Evolutionary conservation across 2,797 vertebrate genomes (phyloP), one percentile per base, ranked within the genome.

Genomic region (Schizopygopsis malacanthus): DNA sequence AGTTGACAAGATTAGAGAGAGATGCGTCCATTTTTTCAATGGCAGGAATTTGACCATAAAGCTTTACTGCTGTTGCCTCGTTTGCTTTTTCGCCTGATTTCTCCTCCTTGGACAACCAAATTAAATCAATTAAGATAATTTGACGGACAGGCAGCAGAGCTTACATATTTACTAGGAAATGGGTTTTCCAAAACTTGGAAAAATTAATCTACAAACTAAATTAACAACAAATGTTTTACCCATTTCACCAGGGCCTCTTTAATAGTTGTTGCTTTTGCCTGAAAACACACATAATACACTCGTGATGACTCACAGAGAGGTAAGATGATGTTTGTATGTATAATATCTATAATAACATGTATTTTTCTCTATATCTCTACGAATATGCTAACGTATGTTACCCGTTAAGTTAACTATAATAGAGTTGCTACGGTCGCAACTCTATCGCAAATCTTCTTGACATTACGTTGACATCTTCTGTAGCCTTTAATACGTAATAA

Each of bases 21-120:
- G 97, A 96, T 0, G 96, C 94, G 82, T 99, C 98, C 97, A 99
- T 98, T 92, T 96, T 99, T 91, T 99, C 98, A 89, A 99, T 95
- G n/a, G 98, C 96, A 83, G 98, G 98, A 79, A 98, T 81, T 92
- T 99, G 97, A 87, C 95, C 95, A 0, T 98, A 99, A 41, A 99
- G 94, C 89, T 97, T 98, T 13, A 99, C 95, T 41, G 96, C 97
- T 92, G 93, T 97, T 81, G 97, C 96, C 79, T 99, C 97, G 0
- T 91, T 93, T 0, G 93, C 95, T 89, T 97, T 99, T 92, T 97
- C 96, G 39, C 95, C 96, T 0, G 93, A 90, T 90, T 96, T 98
- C 90, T 98, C 96, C 94, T 99, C 98, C 98, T 99, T 85, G 47
- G 85, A 92, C 92, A 92, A 90, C 25, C 63, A 89, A 88, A 52